phyloP scores from a whole-genome alignment of 2,888 invertebrate genomes.

The Oasisia sp. region DNA sequence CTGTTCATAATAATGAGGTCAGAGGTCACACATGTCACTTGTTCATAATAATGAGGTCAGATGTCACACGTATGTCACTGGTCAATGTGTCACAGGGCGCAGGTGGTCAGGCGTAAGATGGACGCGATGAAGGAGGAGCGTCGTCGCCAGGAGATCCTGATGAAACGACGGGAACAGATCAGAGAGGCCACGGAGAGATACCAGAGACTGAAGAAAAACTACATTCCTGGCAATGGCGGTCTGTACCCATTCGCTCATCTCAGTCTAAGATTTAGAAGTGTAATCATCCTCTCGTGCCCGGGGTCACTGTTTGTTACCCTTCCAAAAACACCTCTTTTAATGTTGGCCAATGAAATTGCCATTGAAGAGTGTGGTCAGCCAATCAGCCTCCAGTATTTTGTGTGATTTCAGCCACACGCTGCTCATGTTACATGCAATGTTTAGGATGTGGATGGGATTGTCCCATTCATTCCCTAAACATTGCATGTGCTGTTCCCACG shows the following conservation, averaged over 20 bases:
- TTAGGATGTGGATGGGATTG: too few species aligned
- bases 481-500: too few species aligned
- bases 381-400: too few species aligned
- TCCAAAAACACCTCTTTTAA: too few species aligned
- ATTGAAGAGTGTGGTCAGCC: too few species aligned
- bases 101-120: slow-evolving; percentile 35
- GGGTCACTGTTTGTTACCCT: not conserved
- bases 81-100: slow-evolving; percentile 29
- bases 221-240: not conserved
- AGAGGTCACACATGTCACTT: too few species aligned
- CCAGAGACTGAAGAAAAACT: slow-evolving; percentile 47
- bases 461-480: too few species aligned
- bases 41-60: not conserved
- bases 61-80: not conserved
- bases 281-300: not conserved
- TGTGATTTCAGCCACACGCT: too few species aligned
- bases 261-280: not conserved
- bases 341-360: too few species aligned
- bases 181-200: slow-evolving; percentile 60
- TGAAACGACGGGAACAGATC: slow-evolving; percentile 54
- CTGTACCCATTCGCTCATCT: not conserved
- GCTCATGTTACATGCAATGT: too few species aligned
- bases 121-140: slow-evolving; percentile 52
- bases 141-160: slow-evolving; percentile 57
- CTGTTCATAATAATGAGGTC: too few species aligned